Evolutionary conservation across 2,113 vertebrate species (phyloP).

Genomic region (Ammodytes marinus): DNA sequence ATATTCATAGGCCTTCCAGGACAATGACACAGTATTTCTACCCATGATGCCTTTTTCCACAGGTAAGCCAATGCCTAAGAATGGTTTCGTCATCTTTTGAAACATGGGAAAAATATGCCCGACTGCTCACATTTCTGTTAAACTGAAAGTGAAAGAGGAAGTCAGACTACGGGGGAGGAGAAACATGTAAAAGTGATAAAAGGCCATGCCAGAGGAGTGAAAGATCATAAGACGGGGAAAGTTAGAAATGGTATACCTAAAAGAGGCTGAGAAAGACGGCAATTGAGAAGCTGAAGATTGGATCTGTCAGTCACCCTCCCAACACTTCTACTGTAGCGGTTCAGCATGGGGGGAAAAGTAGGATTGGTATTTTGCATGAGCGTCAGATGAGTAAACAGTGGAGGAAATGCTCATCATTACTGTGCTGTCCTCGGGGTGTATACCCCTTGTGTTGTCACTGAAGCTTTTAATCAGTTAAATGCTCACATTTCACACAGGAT

Average conservation of each 20-base stretch:
- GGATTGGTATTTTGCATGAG: conserved; percentile 26
- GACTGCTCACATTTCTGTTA: not conserved
- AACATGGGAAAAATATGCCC: not conserved
- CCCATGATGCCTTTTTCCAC: not conserved
- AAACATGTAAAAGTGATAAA: not conserved
- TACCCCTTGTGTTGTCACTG: conserved; percentile 19
- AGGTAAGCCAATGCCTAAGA: not conserved
- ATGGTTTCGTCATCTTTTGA: not conserved
- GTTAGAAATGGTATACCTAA: not conserved
- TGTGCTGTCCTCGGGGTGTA: conserved; percentile 23
- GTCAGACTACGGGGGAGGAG: not conserved
- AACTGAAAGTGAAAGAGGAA: not conserved
- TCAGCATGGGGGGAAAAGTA: not conserved
- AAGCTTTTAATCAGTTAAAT: conserved; percentile 48
- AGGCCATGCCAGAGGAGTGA: not conserved
- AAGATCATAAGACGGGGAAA: not conserved
- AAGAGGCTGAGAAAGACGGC: conserved; percentile 1
- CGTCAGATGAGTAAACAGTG: conserved; percentile 17
- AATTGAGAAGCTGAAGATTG: conserved; percentile 22
- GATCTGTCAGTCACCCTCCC: conserved; percentile 42
- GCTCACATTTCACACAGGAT: conserved; percentile 20
- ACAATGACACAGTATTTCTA: not conserved
- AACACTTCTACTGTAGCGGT: not conserved
- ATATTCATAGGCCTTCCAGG: no score
- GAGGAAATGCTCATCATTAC: conserved; percentile 31